These are phyloP conservation scores for Chorisops tibialis DNA, from an alignment of 2,888 invertebrate species.

Conservation along the genomic window DNA sequence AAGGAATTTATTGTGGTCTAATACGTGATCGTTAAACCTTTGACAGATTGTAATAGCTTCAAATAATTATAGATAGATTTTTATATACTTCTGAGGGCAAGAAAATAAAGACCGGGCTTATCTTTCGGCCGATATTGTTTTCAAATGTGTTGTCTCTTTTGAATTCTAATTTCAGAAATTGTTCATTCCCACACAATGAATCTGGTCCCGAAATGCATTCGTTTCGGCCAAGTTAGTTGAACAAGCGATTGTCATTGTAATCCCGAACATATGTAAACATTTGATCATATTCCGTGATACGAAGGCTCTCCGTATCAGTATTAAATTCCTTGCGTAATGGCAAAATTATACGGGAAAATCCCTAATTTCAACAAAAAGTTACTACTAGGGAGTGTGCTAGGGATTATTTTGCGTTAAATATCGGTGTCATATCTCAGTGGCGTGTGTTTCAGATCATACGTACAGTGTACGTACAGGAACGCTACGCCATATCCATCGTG, in stretches of 20 bases:
- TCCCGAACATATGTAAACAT: slow-evolving; percentile 26
- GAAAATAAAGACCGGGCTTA: too few relatives aligned
- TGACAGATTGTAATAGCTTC: too few relatives aligned
- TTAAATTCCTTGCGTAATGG: slow-evolving; percentile 22
- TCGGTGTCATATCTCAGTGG: slow-evolving; percentile 31
- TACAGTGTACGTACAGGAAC: slow-evolving; percentile 3
- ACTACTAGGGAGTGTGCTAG: slow-evolving; percentile 27
- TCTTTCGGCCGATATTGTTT: too few relatives aligned
- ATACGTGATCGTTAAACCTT: too few relatives aligned
- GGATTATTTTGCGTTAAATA: slow-evolving; percentile 29
- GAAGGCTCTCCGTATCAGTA: not conserved
- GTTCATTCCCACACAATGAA: too few relatives aligned
- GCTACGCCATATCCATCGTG: slow-evolving; percentile 2
- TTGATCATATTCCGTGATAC: slow-evolving; percentile 21
- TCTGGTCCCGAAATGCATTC: too few relatives aligned
- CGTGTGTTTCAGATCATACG: slow-evolving; percentile 28
- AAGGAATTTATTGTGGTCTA: too few relatives aligned
- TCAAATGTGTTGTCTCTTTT: too few relatives aligned
- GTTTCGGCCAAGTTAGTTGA: not conserved
- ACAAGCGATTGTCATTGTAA: slow-evolving; percentile 21
- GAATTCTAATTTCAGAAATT: too few relatives aligned
- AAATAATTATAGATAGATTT: too few relatives aligned
- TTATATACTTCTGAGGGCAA: too few relatives aligned
- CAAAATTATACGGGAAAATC: slow-evolving; percentile 30
- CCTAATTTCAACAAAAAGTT: slow-evolving; percentile 28